phyloP scores from a whole-genome alignment of 2,888 invertebrate genomes.

The Subacronicta megacephala region DNA sequence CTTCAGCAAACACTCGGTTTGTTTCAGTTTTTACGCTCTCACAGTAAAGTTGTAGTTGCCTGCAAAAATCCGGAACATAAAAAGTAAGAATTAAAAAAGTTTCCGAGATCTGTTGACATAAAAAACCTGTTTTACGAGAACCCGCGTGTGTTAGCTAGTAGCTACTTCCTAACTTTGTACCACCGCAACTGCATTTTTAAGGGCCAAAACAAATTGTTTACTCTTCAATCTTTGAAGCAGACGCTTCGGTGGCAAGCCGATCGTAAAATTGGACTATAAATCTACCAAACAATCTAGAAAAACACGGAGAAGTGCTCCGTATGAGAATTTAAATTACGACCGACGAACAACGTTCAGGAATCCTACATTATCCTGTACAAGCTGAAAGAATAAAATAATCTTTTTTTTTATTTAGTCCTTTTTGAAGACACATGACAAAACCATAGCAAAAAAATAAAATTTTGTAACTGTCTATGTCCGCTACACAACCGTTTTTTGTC shows the following conservation, averaged over 20 bases:
- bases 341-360: constrained; percentile 26
- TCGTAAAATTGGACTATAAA: constrained; percentile 60
- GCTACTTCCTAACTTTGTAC: constrained; percentile 33
- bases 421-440: not conserved
- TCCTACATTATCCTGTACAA: not conserved
- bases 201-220: constrained; percentile 62
- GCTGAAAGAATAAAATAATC: too few species aligned
- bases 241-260: constrained; percentile 40
- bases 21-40: constrained; percentile 46
- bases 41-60: constrained; percentile 52
- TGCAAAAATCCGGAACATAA: constrained; percentile 64
- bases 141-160: constrained; percentile 43
- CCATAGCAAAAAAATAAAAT: not conserved
- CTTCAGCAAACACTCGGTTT: constrained; percentile 27
- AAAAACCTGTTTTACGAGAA: constrained; percentile 77
- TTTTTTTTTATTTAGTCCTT: not conserved
- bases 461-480: too few species aligned
- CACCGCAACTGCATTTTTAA: constrained; percentile 66
- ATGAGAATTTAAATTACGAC: constrained; percentile 46
- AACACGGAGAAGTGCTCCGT: constrained; percentile 40
- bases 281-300: constrained; percentile 52
- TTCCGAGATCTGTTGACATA: constrained; percentile 72
- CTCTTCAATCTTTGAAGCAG: constrained; percentile 49
- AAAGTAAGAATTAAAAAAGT: constrained; percentile 78
- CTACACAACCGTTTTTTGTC: too few species aligned